Evolutionary conservation across 2,113 vertebrate species (phyloP), one percentile per base, ranked within the genome.

Genomic region (Hippocampus guttulatus): DNA sequence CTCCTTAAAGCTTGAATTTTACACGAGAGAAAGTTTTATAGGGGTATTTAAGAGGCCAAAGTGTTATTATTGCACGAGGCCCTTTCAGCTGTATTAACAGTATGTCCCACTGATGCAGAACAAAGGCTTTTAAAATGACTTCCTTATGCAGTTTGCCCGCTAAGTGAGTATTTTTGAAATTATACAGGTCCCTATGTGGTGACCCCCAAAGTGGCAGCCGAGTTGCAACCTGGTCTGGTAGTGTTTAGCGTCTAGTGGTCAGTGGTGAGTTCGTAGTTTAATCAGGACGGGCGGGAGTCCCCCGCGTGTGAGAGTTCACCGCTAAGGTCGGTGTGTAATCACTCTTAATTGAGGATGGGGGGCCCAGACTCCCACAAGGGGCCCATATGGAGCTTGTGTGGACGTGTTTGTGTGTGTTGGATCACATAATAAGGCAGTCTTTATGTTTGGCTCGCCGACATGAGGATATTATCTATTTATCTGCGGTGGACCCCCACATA

Each of bases 321-420:
- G 38, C 41, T 64, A 45, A 64, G 63, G 63, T 64, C 63, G 43
- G 40, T 41, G 63, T 64, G 63, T 64, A 64, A 64, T 64, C 63
- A 64, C 63, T 64, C 63, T 64, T 64, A 64, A 64, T 64, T 64
- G 63, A 64, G 63, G 63, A n/a, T 25, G 12, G 63, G 33, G 63
- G 63, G 40, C 63, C 63, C 63, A 64, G 63, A 23, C 63, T 45
- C 21, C 63, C 40, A 43, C n/a, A 45, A 23, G 63, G 12, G 63
- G 63, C 40, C 63, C 63, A 45, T 41, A 45, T 45, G 63, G 21
- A 15, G 40, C 41, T 16, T 40, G 21, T n/a, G 38, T 64, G 38
- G 38, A n/a, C 14, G 38, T 64, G 62, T 64, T 64, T 64, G 63
- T 64, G 63, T 45, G 63, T 45, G 20, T 64, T 64, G 63, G 63